Evolutionary conservation across 2,797 vertebrate species (phyloP).

Genomic region (Gymnoscopelus microlampas): DNA sequence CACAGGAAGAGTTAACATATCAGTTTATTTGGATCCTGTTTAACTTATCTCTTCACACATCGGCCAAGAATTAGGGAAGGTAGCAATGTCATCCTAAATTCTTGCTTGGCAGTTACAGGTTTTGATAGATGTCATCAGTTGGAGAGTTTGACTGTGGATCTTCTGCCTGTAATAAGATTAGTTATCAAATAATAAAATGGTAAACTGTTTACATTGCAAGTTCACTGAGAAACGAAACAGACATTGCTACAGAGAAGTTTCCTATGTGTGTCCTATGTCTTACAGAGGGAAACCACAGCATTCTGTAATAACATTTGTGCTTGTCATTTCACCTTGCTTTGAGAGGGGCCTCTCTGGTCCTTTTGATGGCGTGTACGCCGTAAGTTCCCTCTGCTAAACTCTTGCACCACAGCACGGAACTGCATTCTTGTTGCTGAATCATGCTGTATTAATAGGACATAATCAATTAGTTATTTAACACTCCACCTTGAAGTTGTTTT

Average conservation of each 20-base stretch:
- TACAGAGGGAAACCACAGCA: constrained; percentile 21
- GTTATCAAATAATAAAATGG: not conserved
- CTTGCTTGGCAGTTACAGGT: constrained; percentile 53
- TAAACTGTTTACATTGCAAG: not conserved
- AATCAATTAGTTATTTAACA: constrained; percentile 5
- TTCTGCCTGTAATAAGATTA: constrained; percentile 56
- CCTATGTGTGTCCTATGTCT: not conserved
- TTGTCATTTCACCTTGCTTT: constrained; percentile 55
- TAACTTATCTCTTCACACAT: not conserved
- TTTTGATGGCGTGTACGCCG: constrained; percentile 21
- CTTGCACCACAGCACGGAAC: constrained; percentile 78
- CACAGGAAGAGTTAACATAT: not conserved
- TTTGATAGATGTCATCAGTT: constrained; percentile 78
- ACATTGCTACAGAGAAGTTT: constrained; percentile 1
- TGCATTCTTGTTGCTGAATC: constrained; percentile 40
- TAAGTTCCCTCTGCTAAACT: constrained; percentile 70
- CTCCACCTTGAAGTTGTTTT: not conserved
- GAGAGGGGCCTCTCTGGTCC: not conserved
- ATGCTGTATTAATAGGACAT: constrained; percentile 40
- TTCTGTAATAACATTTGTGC: constrained; percentile 29
- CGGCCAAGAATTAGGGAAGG: not conserved
- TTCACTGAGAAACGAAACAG: not conserved
- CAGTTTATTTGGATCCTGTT: no score
- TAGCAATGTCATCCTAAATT: not conserved
- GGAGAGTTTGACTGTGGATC: constrained; percentile 1